phyloP scores from a whole-genome alignment of 2,888 invertebrate species.

The Aleiodes alternator region DNA sequence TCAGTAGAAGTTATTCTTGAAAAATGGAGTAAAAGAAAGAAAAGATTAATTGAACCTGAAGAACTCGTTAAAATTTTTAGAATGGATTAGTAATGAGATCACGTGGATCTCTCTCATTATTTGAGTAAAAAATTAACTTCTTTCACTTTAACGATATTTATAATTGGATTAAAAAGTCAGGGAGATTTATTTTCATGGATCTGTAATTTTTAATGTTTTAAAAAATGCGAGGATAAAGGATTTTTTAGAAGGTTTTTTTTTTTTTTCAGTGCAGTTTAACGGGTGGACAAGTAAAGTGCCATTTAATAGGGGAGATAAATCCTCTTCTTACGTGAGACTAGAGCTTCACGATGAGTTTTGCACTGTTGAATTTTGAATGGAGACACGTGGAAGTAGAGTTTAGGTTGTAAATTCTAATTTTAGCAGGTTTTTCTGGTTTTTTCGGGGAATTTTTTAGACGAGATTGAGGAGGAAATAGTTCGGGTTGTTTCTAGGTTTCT shows the following conservation, averaged over 20 bases:
- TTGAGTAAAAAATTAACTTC: no score
- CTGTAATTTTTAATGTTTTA: no score
- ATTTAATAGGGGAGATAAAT: constrained; percentile 47
- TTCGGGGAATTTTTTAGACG: not conserved
- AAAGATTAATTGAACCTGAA: constrained; percentile 1
- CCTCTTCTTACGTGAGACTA: constrained; percentile 11
- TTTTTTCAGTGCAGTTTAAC: not conserved
- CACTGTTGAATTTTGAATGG: constrained; percentile 26
- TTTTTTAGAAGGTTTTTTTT: constrained; percentile 1
- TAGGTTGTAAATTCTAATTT: constrained; percentile 29
- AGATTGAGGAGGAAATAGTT: constrained; percentile 7
- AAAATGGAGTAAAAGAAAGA: not conserved
- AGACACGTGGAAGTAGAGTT: constrained; percentile 27
- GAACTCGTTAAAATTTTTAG: constrained; percentile 8
- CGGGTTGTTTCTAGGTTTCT: not conserved
- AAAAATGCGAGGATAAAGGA: no score
- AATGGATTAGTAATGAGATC: not conserved
- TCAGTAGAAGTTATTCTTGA: not conserved
- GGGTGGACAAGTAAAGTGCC: constrained; percentile 38
- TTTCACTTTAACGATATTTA: no score
- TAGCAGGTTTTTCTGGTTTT: not conserved
- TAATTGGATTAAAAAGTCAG: no score
- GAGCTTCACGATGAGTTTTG: constrained; percentile 13
- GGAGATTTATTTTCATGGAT: no score
- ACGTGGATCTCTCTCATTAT: no score